Evolutionary conservation across 2,113 vertebrate genomes (phyloP), one percentile per base, ranked within the genome.

Genomic region (Enhydra lutris): DNA sequence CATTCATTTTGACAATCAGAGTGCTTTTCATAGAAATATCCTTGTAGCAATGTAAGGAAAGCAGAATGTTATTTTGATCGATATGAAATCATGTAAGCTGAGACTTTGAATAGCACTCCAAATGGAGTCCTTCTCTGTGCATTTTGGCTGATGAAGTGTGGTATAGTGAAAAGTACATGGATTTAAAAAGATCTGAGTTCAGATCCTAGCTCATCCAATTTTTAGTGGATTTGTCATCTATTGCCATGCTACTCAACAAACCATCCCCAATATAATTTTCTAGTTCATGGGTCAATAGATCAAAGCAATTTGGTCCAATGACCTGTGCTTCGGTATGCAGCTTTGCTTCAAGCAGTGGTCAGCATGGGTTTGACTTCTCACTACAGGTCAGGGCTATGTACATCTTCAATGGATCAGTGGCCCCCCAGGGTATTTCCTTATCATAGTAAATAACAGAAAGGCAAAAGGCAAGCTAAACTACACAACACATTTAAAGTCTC

Each of bases 71-170:
- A 61, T 63, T 96, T 74, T 90, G 26, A 92, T 88, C 31, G 84
- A 84, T 52, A 87, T 87, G 57, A 91, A 92, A 92, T 92, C 42
- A 69, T 52, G 52, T 76, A 36, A 85, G 10, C 29, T 91, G 29
- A 67, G 18, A n/a, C 61, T 97, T 79, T 74, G 42, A 95, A 73
- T 76, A 96, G 55, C 14, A 80, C 7, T 86, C 67, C 26, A 93
- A 81, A 74, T 74, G 8, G 2, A 80, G 2, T 34, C 2, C 61
- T 71, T 92, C 17, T 55, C 12, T 81, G 11, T 95, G 18, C 31
- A 9, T 91, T 86, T 95, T 85, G 17, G 39, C 45, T 78, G 63
- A 39, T 61, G 42, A 76, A 87, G 26, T 57, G 3, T 91, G 14
- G 6, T 63, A 1, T 17, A 26, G 42, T 95, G 55, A 31, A 78